Percentiles rank a stretch among this genome's conserved stretches.
These are phyloP conservation scores for Latrodectus hesperus DNA, from an alignment of 2,888 invertebrate species.

Conservation along the genomic window DNA sequence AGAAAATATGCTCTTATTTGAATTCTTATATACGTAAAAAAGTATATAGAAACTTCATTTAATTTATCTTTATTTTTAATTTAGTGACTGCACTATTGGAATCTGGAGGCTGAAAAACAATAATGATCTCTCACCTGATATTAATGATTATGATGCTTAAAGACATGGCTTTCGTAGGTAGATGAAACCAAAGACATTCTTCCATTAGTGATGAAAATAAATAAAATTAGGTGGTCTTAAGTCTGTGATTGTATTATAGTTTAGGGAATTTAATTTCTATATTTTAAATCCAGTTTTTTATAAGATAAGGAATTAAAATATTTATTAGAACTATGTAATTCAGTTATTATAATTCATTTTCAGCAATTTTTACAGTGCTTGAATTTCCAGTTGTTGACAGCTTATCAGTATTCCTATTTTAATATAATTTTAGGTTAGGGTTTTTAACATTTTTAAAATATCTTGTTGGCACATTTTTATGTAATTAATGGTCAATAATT, in stretches of 20 bases:
- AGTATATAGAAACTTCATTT: background rate
- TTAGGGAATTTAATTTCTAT: background rate
- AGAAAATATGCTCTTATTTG: background rate
- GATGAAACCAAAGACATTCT: background rate
- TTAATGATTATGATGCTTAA: constrained; percentile 22
- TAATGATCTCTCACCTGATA: constrained; percentile 69
- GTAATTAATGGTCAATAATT: too few relatives aligned
- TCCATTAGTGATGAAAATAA: background rate
- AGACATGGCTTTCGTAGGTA: constrained; percentile 26
- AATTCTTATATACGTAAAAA: background rate
- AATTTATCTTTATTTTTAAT: constrained; percentile 41
- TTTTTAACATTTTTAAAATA: background rate
- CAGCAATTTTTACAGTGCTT: background rate
- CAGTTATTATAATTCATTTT: background rate
- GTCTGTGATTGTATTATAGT: background rate
- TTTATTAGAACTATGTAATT: background rate
- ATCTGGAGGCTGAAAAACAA: constrained; percentile 71
- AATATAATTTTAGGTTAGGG: background rate
- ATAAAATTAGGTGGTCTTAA: background rate
- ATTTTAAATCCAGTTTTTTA: background rate
- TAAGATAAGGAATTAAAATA: background rate
- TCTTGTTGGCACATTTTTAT: background rate
- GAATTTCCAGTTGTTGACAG: background rate
- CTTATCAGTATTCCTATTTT: background rate
- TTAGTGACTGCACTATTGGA: constrained; percentile 72